phyloP scores from a whole-genome alignment of 2,888 invertebrate species.

The Proisotoma minuta region DNA sequence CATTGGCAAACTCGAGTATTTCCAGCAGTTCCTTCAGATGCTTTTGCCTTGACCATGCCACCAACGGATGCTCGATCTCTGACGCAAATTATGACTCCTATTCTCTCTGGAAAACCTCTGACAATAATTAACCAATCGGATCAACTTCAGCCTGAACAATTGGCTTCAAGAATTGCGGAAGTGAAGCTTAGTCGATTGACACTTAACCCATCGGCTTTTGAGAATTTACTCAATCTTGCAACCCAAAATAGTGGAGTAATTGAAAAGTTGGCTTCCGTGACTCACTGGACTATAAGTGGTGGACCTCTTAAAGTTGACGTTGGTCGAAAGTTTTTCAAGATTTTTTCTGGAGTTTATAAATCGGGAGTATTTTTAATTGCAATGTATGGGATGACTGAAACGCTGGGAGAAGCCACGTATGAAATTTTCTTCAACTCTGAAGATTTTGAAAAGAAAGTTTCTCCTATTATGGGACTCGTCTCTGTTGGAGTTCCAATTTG shows the following conservation, averaged over 20 bases:
- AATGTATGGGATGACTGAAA: slow-evolving; percentile 13
- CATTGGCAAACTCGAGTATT: slow-evolving; percentile 15
- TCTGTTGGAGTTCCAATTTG: slow-evolving; percentile 12
- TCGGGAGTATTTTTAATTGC: slow-evolving; percentile 1
- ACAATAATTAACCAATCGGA: neutral
- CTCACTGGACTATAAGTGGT: slow-evolving; percentile 5
- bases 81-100: slow-evolving; percentile 1
- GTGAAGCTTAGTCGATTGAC: slow-evolving; percentile 5
- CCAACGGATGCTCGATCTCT: slow-evolving; percentile 7
- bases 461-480: neutral
- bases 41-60: neutral
- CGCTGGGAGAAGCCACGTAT: slow-evolving; percentile 10
- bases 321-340: slow-evolving; percentile 1
- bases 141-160: neutral
- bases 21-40: neutral
- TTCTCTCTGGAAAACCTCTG: slow-evolving; percentile 2
- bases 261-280: neutral
- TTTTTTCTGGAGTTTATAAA: neutral
- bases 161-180: neutral
- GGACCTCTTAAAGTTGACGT: neutral
- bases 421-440: slow-evolving; percentile 5
- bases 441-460: slow-evolving; percentile 5
- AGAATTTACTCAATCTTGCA: neutral
- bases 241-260: neutral
- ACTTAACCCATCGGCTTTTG: neutral